Percentiles rank a stretch among this genome's conserved stretches.
Evolutionary conservation across 1,140 invertebrate genomes (phyloP).

Genomic region (Micrasema minimum): DNA sequence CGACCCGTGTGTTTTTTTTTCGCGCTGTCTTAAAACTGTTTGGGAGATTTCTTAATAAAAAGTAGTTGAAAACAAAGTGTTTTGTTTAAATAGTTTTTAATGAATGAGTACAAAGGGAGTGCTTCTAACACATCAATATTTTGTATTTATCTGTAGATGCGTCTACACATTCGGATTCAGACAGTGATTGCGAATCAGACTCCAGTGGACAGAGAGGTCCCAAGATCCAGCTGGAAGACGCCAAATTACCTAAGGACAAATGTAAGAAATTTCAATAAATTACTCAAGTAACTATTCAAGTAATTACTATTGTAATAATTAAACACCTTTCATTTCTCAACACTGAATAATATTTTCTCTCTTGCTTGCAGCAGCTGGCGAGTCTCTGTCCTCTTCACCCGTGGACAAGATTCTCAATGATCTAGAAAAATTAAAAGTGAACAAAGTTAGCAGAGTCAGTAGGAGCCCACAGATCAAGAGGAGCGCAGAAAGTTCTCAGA

Average conservation of each 20-base stretch:
- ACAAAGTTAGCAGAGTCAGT: slow-evolving; percentile 33
- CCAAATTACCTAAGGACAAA: slow-evolving; percentile 49
- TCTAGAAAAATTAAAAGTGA: slow-evolving; percentile 41
- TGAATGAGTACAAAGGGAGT: too few species aligned
- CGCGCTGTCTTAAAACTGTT: too few species aligned
- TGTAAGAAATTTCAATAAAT: slow-evolving; percentile 23
- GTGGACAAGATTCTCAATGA: slow-evolving; percentile 10
- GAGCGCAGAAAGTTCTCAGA: slow-evolving; percentile 40
- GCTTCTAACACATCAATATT: too few species aligned
- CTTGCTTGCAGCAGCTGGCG: not conserved
- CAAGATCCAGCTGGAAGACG: slow-evolving; percentile 61
- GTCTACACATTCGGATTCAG: slow-evolving; percentile 70
- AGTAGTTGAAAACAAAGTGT: too few species aligned
- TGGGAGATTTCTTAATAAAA: too few species aligned
- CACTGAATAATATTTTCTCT: not conserved
- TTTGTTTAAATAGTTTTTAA: too few species aligned
- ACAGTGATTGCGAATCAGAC: slow-evolving; percentile 70
- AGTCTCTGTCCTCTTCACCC: slow-evolving; percentile 3
- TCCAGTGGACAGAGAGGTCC: slow-evolving; percentile 61
- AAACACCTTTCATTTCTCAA: too few species aligned
- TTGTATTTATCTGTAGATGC: slow-evolving; percentile 61
- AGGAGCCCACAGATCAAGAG: slow-evolving; percentile 49
- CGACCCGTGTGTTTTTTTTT: too few species aligned
- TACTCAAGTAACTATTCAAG: too few species aligned
- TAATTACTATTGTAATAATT: too few species aligned